Conservation (phyloP, 2,888 invertebrate species). For the Lepetodrilus schrolli region DNA sequence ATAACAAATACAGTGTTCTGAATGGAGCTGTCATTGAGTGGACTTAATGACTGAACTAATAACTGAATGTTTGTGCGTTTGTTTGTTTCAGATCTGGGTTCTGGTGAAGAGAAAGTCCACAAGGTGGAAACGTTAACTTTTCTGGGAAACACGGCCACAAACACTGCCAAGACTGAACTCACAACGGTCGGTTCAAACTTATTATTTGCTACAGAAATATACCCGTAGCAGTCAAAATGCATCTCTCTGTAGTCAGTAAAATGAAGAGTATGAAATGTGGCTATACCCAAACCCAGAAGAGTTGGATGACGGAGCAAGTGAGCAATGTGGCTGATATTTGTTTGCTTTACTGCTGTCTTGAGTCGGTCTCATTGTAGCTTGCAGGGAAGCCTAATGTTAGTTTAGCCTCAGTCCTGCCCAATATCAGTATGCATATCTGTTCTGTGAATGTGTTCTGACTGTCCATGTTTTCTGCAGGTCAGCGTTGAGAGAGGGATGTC, state of each 20-base stretch:
- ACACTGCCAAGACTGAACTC: constrained; percentile 93
- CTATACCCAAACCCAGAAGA: too few species aligned
- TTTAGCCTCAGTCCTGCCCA: too few species aligned
- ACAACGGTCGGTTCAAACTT: constrained; percentile 76
- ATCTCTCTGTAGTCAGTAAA: too few species aligned
- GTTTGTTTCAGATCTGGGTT: constrained; percentile 84
- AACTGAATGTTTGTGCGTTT: background rate
- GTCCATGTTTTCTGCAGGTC: constrained; percentile 79
- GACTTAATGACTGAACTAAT: background rate
- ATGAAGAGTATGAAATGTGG: too few species aligned
- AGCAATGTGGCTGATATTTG: too few species aligned
- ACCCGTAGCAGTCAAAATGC: too few species aligned
- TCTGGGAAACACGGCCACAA: constrained; percentile 82
- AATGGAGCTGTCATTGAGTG: background rate
- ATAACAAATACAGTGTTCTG: background rate
- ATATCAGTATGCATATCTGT: too few species aligned
- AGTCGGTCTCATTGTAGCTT: too few species aligned
- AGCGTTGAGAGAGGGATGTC: constrained; percentile 93
- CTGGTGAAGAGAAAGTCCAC: constrained; percentile 92
- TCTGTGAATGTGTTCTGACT: background rate
- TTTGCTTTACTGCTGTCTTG: too few species aligned
- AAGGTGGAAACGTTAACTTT: constrained; percentile 88
- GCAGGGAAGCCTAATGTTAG: too few species aligned
- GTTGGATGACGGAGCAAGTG: too few species aligned
- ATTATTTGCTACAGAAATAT: too few species aligned